Evolutionary conservation across 2,888 invertebrate genomes (phyloP), one percentile per base, ranked within the genome.

Genomic region (Eilema caniola): DNA sequence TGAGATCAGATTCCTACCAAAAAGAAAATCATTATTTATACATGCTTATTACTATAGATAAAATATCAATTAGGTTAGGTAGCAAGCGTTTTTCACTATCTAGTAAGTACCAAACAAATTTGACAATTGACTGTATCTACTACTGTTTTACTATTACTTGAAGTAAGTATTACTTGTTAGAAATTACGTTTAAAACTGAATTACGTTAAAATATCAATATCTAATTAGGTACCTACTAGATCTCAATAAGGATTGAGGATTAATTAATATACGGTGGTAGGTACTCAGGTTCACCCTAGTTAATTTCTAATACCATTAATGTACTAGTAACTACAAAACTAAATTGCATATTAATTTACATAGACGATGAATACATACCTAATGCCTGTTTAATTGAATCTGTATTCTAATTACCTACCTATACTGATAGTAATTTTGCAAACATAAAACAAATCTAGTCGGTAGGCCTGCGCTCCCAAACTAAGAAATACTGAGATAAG

Each of bases 401-500:
- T 41, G 33, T 69, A 73, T 59, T 74, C 62, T 57, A 76, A 78
- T 74, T 11, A 65, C 41, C 65, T 73, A 28, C 28, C 28, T 28
- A 28, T n/a, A 28, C 37, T n/a, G n/a, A 72, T 56, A 75, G 69
- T 66, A 68, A 79, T 70, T 80, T 78, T 71, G 78, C 77, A 83
- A 83, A 77, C 74, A 73, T 74, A 79, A 82, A 83, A 78, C 77
- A 76, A 80, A 80, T 78, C 73, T 80, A 78, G 81, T 81, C 73
- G 75, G 80, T 77, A 80, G 77, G n/a, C n/a, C n/a, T n/a, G 85
- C 82, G 85, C 86, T 88, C 86, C 25, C 3, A 59, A 59, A n/a
- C 28, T 60, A 60, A 25, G 28, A 20, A 61, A 8, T 84, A 89
- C 86, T 71, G 78, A 87, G 93, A 93, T 92, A 94, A 94, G 92